Percentiles rank a stretch among this genome's conserved stretches.
These are phyloP conservation scores for Drosophila falleni DNA, from an alignment of 2,888 invertebrate genomes.

Conservation along the genomic window DNA sequence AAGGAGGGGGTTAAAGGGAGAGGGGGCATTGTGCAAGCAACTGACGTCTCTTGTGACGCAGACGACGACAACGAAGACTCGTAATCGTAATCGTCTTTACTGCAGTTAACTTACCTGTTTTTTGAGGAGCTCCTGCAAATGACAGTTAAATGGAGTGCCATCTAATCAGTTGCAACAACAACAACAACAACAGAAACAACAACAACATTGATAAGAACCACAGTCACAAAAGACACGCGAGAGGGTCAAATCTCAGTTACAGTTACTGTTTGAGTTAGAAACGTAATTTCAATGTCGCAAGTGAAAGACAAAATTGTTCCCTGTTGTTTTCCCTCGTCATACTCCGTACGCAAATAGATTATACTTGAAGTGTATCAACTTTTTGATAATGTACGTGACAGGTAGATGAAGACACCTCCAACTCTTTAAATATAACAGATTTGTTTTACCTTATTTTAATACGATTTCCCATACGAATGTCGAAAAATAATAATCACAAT, in stretches of 20 bases:
- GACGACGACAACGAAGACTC: too few relatives aligned
- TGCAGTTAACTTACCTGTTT: conserved; percentile 44
- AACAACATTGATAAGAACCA: conserved; percentile 10
- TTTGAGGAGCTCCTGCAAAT: conserved; percentile 52
- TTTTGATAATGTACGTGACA: too few relatives aligned
- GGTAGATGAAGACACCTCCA: too few relatives aligned
- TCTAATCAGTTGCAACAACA: conserved; percentile 60
- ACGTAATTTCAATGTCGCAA: conserved; percentile 25
- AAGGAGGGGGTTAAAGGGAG: neutral
- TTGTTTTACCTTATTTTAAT: too few relatives aligned
- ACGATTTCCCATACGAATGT: too few relatives aligned
- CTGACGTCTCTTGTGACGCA: conserved; percentile 33
- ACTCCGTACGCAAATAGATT: too few relatives aligned
- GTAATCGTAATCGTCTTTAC: conserved; percentile 48
- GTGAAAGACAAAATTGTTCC: conserved; percentile 1
- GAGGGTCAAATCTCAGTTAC: conserved; percentile 27
- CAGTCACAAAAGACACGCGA: conserved; percentile 2
- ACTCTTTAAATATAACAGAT: too few relatives aligned
- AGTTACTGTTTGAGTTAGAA: conserved; percentile 23
- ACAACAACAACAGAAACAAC: neutral
- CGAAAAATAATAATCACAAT: too few relatives aligned
- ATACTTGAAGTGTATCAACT: too few relatives aligned
- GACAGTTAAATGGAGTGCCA: conserved; percentile 75
- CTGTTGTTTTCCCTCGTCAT: neutral
- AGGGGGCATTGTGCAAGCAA: conserved; percentile 42